Base-by-base conservation (phyloP, 1,140 invertebrate genomes). In the Dendrolimus punctatus region DNA sequence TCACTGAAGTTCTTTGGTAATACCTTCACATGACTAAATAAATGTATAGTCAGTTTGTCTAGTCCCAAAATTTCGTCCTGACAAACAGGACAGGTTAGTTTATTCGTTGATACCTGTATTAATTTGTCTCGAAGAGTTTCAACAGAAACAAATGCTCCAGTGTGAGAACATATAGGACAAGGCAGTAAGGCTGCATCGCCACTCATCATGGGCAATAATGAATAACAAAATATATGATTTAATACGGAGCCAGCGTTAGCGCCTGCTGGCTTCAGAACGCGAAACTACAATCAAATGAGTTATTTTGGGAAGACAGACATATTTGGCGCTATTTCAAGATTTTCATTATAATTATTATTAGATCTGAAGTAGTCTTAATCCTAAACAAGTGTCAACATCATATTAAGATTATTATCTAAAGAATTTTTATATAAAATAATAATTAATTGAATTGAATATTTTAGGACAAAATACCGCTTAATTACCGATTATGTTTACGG, bases 41-140 rank as follows among this genome's bases (percentile, higher is more conserved):
- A 80, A 81, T 95, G 94, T 67, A 95, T 94, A 2, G 94, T 95
- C n/a, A 95, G 85, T 83, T 95, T 95, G 80, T 95, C 94, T 51
- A 95, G 89, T 4, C 94, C 94, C 50, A 90, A 76, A 5, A 95
- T 84, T 53, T 91, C 80, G 68, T 95, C 93, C 58, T 91, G 90
- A 72, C 94, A 95, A 37, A 95, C 89, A 8, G 94, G 94, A 81
- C 94, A 95, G 40, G 88, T 73, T 49, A 95, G 77, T 48, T 91
- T 92, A 55, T 93, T 90, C 39, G 93, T 94, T 4, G 93, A 91
- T 9, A 93, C 93, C 66, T 89, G 91, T 45, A 95, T 91, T 46
- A 95, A 87, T 52, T 91, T 91, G 53, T 91, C 88, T 74, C 92
- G 89, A 51, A 95, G 79, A 6, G 92, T 88, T 71, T 94, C 91